Base-by-base conservation (phyloP, 2,113 vertebrate genomes). In the Saguinus midas region DNA sequence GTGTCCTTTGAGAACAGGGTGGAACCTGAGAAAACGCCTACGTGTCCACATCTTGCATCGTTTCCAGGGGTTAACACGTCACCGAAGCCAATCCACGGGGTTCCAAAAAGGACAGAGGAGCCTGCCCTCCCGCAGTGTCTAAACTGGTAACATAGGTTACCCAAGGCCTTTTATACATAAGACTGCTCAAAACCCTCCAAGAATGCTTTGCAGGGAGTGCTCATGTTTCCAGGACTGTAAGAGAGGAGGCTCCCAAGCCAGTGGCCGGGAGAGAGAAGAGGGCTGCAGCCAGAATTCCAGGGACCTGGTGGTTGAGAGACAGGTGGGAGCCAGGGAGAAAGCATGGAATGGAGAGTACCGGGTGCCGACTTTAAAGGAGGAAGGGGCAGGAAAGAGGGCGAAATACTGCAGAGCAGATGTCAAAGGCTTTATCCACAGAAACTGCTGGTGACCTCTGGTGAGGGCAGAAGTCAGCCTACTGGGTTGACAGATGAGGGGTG, bases 1-100 rank as follows among this genome's bases (percentile, higher is more conserved):
- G 61, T 50, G 32, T 45, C 57, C 23, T 35, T 20, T 45, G 70
- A 70, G 40, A 57, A 48, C 8, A 40, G 43, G 18, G 21, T 35
- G 76, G 18, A 75, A 48, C n/a, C 61, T 6, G 25, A 64, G 78
- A 17, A 43, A 55, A 45, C 7, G 48, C 37, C 66, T 6, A 5
- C 0, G 9, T 43, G 48, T 5, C 45, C 55, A 0, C 8, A 16
- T 9, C 61, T 29, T 7, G 37, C 61, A 57, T 4, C 10, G 3
- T 66, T 84, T 61, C 52, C 43, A 40, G 58, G 21, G 25, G n/a
- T 18, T 25, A 32, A 9, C 9, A 81, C 21, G 37, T 48, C 23
- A 20, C n/a, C 35, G 13, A 4, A 20, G 52, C 32, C 52, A 25
- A 6, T 16, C 86, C 52, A 4, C 1, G 8, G 55, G 27, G n/a